Conservation (phyloP, 37 sponge, comb jelly and placozoan genomes). For the Cliona cf. orientalis region DNA sequence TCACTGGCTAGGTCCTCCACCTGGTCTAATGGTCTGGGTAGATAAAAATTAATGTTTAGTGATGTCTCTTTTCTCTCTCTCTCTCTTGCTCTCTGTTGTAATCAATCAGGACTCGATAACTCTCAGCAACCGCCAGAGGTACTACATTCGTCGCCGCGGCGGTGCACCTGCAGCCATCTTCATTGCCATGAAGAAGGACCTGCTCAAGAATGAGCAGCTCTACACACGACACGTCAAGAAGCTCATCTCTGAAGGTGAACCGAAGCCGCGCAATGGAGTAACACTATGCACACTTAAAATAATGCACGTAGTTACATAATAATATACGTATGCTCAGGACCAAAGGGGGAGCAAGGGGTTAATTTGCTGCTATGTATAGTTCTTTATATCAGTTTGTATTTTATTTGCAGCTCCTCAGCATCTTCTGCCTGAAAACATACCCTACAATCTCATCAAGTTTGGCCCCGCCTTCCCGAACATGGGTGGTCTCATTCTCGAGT, state of each 20-base stretch:
- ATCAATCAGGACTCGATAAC: slow-evolving; percentile 35
- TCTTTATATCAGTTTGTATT: background rate
- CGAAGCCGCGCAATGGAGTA: background rate
- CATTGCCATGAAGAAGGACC: slow-evolving; percentile 21
- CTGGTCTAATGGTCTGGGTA: too few species aligned
- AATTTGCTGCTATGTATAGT: background rate
- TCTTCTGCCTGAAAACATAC: background rate
- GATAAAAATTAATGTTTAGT: background rate
- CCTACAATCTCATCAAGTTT: slow-evolving; percentile 29
- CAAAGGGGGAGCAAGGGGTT: background rate
- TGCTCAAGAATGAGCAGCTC: background rate
- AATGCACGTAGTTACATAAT: background rate
- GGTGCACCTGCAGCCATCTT: slow-evolving; percentile 25
- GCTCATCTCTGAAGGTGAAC: slow-evolving; percentile 36
- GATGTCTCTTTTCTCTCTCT: background rate
- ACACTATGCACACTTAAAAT: background rate
- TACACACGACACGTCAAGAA: slow-evolving; percentile 38
- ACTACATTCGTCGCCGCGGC: slow-evolving; percentile 32
- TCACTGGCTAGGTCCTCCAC: too few species aligned
- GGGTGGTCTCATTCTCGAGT: slow-evolving; percentile 58
- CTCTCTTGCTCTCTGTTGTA: background rate
- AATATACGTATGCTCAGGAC: background rate
- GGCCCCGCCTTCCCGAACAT: slow-evolving; percentile 64
- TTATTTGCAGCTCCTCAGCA: slow-evolving; percentile 13
- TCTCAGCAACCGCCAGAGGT: slow-evolving; percentile 35